These are phyloP conservation scores for Hirundichthys speculiger DNA, from an alignment of 2,113 vertebrate species.

Conservation along the genomic window DNA sequence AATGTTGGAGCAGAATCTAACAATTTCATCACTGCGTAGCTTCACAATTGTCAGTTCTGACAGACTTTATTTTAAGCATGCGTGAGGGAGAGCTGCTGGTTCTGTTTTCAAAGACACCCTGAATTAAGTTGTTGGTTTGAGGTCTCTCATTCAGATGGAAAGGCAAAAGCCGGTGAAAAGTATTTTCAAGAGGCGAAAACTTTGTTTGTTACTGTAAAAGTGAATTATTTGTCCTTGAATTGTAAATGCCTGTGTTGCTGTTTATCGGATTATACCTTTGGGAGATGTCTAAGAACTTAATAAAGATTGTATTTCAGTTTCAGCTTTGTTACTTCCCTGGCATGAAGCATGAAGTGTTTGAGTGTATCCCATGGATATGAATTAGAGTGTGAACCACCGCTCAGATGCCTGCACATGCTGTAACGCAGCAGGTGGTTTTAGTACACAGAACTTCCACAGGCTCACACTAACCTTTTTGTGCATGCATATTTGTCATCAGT, in stretches of 20 bases:
- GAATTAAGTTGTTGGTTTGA: conserved; percentile 40
- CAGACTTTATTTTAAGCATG: conserved; percentile 22
- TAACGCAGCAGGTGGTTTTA: not conserved
- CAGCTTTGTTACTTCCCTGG: not conserved
- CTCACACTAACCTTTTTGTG: conserved; percentile 24
- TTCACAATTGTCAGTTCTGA: conserved; percentile 9
- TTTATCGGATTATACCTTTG: conserved; percentile 76
- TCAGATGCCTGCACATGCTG: not conserved
- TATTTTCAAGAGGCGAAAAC: conserved; percentile 44
- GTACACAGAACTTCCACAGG: not conserved
- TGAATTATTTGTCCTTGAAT: conserved; percentile 76
- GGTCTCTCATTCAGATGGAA: conserved; percentile 27
- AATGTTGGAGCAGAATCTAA: conserved; percentile 41
- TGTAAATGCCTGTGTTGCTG: conserved; percentile 77
- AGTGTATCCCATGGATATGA: not conserved
- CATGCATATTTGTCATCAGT: conserved; percentile 13
- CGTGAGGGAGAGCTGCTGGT: conserved; percentile 21
- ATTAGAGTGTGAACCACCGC: not conserved
- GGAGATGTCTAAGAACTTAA: conserved; percentile 72
- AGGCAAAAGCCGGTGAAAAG: conserved; percentile 41
- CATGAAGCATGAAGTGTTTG: not conserved
- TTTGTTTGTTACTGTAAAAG: conserved; percentile 72
- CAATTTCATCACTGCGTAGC: conserved; percentile 12
- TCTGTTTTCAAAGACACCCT: not conserved
- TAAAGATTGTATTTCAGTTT: conserved; percentile 78